These are phyloP conservation scores for Machaerirhynchus nigripectus DNA, from an alignment of 2,113 vertebrate species.

Conservation along the genomic window DNA sequence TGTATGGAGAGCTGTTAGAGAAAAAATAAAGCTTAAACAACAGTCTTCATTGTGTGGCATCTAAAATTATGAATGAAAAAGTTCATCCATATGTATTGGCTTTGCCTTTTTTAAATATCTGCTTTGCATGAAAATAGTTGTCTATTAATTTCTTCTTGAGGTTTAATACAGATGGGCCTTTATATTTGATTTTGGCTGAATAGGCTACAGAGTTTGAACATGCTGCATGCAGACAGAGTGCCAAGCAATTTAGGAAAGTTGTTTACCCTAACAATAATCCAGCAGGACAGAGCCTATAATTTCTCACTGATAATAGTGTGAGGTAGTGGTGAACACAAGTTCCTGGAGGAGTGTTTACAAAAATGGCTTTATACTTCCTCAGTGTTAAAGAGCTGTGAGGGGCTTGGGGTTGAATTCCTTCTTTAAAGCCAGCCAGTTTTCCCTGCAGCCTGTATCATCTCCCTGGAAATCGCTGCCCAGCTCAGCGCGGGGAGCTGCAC, in stretches of 20 bases:
- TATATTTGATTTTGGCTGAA: conserved; percentile 51
- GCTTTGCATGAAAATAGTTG: conserved; percentile 66
- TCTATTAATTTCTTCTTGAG: conserved; percentile 64
- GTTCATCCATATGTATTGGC: conserved; percentile 51
- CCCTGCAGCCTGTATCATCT: not conserved
- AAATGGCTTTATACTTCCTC: not conserved
- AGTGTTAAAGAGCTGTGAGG: not conserved
- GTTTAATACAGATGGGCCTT: conserved; percentile 56
- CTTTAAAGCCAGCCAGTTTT: not conserved
- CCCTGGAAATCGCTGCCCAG: not conserved
- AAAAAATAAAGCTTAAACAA: conserved; percentile 38
- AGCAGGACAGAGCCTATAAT: conserved; percentile 39
- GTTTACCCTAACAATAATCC: conserved; percentile 60
- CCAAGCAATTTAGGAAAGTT: conserved; percentile 54
- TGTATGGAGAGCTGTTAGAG: conserved; percentile 53
- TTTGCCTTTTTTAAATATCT: conserved; percentile 54
- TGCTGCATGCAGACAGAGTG: conserved; percentile 32
- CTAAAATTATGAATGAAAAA: conserved; percentile 65
- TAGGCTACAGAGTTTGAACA: conserved; percentile 24
- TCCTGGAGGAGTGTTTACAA: conserved; percentile 40
- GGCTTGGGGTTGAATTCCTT: not conserved
- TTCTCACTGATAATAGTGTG: conserved; percentile 42
- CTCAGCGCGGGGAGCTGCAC: not conserved
- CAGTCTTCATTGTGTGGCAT: conserved; percentile 10
- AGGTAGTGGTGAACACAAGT: conserved; percentile 22